Evolutionary conservation across 2,797 vertebrate species (phyloP), one percentile per base, ranked within the genome.

Genomic region (Poeciliopsis paucimaculata): DNA sequence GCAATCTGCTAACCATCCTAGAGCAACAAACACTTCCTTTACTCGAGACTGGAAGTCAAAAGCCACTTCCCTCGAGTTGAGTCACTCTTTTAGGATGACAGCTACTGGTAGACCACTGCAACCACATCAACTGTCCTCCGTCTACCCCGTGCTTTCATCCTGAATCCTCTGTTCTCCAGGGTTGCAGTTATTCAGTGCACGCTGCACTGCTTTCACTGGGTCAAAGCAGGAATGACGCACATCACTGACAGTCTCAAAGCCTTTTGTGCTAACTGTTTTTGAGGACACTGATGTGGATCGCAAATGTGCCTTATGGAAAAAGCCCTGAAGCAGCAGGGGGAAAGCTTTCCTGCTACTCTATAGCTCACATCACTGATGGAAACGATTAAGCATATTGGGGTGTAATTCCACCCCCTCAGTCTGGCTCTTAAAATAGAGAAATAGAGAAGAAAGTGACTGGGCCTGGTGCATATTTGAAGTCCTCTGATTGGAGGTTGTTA

Each of bases 361-460:
- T 77, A 91, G 84, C 87, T 91, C 92, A 90, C 86, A 91, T 87
- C 80, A 78, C 94, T 92, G 94, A 95, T 96, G 95, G 95, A 92
- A 95, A 93, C 91, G 90, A 95, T 96, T 96, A 95, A 92, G 92
- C 66, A 90, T 90, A 92, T 93, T 93, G 89, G 93, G 91, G 91
- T 91, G 90, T 95, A 95, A 96, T 95, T 95, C 88, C 91, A 93
- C 84, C 91, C 93, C 91, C 88, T 89, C 23, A 57, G 87, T 84
- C 86, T 84, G 85, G 80, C 85, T 93, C 92, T 86, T 91, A 90
- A 93, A 93, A 94, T 93, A 95, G 93, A 89, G 87, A 77, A 83
- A 88, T 20, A 51, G 81, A 86, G 87, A 79, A 81, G 81, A 87
- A 83, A 66, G 77, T 28, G 77, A 78, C 83, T 79, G 80, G 90